Conservation (phyloP, 2,888 invertebrate species). For the Phorcus lineatus region DNA sequence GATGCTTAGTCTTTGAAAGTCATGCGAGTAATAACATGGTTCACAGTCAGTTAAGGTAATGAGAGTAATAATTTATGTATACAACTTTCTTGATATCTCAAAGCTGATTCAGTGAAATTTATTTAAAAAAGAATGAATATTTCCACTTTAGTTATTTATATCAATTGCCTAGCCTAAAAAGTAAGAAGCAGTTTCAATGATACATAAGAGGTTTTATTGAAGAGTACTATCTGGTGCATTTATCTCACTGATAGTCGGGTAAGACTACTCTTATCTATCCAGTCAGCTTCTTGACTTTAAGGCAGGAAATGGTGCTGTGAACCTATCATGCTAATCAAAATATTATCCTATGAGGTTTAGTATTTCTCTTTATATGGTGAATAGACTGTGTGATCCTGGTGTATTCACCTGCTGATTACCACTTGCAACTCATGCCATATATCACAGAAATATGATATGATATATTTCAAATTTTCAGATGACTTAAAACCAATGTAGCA, state of each 20-base stretch:
- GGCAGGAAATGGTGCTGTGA: conserved; percentile 15
- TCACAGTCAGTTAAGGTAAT: too few relatives aligned
- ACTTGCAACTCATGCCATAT: conserved; percentile 9
- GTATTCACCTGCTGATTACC: conserved; percentile 3
- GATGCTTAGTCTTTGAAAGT: too few relatives aligned
- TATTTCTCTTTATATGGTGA: conserved; percentile 13
- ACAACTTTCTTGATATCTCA: too few relatives aligned
- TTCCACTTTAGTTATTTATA: too few relatives aligned
- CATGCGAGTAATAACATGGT: too few relatives aligned
- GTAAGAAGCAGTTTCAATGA: neutral
- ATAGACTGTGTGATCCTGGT: neutral
- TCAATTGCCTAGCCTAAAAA: neutral
- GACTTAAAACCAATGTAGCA: neutral
- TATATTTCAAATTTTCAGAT: conserved; percentile 13
- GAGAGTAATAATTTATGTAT: too few relatives aligned
- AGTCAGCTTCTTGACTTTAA: neutral
- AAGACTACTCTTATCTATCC: neutral
- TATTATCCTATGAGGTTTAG: conserved; percentile 10
- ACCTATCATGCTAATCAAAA: conserved; percentile 1
- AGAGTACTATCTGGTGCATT: neutral
- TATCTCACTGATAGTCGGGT: neutral
- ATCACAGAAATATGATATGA: conserved; percentile 12
- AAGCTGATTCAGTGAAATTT: too few relatives aligned
- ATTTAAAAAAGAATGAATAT: too few relatives aligned
- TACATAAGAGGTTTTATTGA: neutral